phyloP scores from a whole-genome alignment of 53 echinoderm and acorn worm species.

The Antedon mediterranea region DNA sequence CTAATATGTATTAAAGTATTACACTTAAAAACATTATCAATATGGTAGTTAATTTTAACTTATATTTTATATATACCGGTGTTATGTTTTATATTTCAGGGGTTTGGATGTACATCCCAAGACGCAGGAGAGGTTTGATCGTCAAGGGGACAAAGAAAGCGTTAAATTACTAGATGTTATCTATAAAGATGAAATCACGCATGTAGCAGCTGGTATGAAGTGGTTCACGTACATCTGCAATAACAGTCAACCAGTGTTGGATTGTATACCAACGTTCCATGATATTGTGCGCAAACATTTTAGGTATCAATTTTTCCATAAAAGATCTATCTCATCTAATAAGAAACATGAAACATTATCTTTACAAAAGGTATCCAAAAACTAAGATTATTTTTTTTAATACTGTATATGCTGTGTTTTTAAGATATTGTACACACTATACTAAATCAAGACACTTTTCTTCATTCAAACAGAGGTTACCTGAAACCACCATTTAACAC shows the following conservation, averaged over 20 bases:
- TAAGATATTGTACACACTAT: too few relatives aligned
- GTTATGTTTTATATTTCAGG: conserved; percentile 22
- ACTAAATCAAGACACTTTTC: too few relatives aligned
- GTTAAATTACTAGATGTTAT: conserved; percentile 53
- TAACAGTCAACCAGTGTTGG: conserved; percentile 34
- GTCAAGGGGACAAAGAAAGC: conserved; percentile 47
- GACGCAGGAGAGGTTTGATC: conserved; percentile 55
- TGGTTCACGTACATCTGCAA: conserved; percentile 80
- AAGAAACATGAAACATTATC: too few relatives aligned
- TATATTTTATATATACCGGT: too few relatives aligned
- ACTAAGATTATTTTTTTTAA: too few relatives aligned
- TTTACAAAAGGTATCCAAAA: too few relatives aligned
- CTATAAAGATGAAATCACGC: conserved; percentile 82
- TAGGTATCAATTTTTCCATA: too few relatives aligned
- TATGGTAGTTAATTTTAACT: too few relatives aligned
- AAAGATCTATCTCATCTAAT: background rate
- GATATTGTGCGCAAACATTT: conserved; percentile 61
- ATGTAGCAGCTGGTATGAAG: conserved; percentile 75
- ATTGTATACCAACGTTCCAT: conserved; percentile 79
- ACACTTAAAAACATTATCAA: too few relatives aligned
- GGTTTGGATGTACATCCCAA: conserved; percentile 82
- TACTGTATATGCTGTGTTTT: too few relatives aligned
- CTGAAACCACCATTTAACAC: conserved; percentile 73
- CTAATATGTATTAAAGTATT: too few relatives aligned
- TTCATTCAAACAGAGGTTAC: conserved; percentile 33